Base-by-base conservation (phyloP, 2,888 invertebrate species). In the Rhyacophila evoluta region DNA sequence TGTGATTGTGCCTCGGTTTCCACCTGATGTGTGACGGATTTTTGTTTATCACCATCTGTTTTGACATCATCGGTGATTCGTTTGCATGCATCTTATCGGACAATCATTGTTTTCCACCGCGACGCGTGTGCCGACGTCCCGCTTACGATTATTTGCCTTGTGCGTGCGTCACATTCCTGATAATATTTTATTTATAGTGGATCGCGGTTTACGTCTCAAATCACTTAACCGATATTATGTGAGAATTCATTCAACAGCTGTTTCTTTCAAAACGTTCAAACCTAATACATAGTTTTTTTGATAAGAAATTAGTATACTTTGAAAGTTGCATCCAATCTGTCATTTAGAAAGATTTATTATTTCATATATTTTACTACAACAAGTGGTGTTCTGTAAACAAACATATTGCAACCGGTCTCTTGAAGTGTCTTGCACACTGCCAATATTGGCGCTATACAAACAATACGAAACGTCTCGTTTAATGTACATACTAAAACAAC, bases 21-120 rank as follows among this genome's bases (percentile, higher is more conserved):
- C 55, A 55, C 19, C 55, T 55, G 55, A 55, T 10, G 41, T 41
- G 41, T 41, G 41, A 2, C 41, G 19, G 55, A 3, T 55, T 19
- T 6, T 55, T 55, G 55, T 55, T 41, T 41, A 41, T 41, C 15
- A 41, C 15, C 12, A 15, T 41, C 19, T 55, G 55, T 70, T 19
- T 70, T 36, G 70, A 70, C 70, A 36, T 15, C 27, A 36, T 29
- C 70, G 70, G 37, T 36, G 72, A 25, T 29, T 72, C 4, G 72
- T 19, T 72, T 36, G 72, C 39, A 4, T 15, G 28, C 37, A 8
- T 55, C 55, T 55, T 55, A 55, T 55, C 55, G 55, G 19, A 55
- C 19, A 55, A 55, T 33, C 29, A 33, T 55, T 55, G 55, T 55
- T 25, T 55, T 55, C 55, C 5, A 55, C 8, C 55, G 55, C 55